These are phyloP conservation scores for Trypoxylon attenuatum DNA, from an alignment of 2,888 invertebrate genomes.

Conservation along the genomic window DNA sequence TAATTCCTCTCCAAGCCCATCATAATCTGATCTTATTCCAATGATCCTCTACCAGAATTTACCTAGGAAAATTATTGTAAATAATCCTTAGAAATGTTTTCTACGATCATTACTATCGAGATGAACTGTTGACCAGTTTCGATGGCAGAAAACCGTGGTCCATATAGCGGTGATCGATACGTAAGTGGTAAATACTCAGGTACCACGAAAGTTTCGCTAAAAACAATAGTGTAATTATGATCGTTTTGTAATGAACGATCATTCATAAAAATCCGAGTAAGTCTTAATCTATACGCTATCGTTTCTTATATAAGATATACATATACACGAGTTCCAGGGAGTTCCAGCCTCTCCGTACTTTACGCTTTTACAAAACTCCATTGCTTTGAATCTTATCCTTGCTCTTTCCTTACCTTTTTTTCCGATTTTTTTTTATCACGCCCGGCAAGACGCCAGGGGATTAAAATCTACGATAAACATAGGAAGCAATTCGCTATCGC, in stretches of 20 bases:
- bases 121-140: neutral
- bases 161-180: neutral
- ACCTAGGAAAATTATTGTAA: neutral
- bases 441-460: neutral
- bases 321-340: constrained; percentile 31
- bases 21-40: neutral
- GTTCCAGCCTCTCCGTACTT: constrained; percentile 32
- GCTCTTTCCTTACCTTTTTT: too few species aligned
- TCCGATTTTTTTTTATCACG: neutral
- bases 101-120: neutral
- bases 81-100: neutral
- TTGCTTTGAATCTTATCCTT: constrained; percentile 4
- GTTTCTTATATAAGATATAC: constrained; percentile 8
- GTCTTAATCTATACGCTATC: constrained; percentile 23
- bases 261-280: constrained; percentile 2
- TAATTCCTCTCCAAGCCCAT: neutral
- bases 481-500: constrained; percentile 25
- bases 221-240: too few species aligned
- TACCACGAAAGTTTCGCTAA: too few species aligned
- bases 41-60: neutral
- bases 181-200: neutral
- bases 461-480: neutral
- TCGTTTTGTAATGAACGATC: constrained; percentile 5
- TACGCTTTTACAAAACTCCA: constrained; percentile 29
- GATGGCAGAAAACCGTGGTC: neutral